Percentiles rank a stretch among this genome's conserved stretches.
phyloP scores from a whole-genome alignment of 2,797 vertebrate genomes.

The Myripristis jacobus region DNA sequence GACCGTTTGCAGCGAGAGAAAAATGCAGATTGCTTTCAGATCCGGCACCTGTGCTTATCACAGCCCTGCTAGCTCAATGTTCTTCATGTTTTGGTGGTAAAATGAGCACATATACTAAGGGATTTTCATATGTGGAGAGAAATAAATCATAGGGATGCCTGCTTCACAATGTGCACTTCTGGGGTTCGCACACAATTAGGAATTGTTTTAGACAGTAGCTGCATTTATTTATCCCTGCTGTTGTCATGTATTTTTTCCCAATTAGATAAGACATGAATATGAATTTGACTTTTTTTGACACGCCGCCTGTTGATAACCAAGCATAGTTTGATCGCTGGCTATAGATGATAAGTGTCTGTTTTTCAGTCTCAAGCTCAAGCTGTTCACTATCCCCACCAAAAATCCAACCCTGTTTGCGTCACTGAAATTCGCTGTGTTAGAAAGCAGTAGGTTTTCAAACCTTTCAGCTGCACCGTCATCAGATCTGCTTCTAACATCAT shows the following conservation, averaged over 20 bases:
- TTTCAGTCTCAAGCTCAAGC: too few species aligned
- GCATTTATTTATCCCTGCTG: neutral
- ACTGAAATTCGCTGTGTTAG: too few species aligned
- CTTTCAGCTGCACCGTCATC: too few species aligned
- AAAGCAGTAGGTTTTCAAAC: too few species aligned
- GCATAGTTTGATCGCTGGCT: too few species aligned
- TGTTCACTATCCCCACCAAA: too few species aligned
- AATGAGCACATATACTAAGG: neutral
- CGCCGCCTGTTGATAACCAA: too few species aligned
- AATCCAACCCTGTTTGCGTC: too few species aligned
- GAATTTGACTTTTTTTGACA: too few species aligned
- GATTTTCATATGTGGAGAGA: neutral
- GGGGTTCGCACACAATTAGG: neutral
- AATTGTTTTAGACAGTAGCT: neutral
- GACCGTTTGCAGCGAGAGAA: constrained; percentile 27
- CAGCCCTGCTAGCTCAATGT: constrained; percentile 6
- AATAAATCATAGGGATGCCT: neutral
- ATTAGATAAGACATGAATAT: neutral
- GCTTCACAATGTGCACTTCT: neutral
- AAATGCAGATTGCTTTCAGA: constrained; percentile 15
- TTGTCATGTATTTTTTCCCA: neutral
- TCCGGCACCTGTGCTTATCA: constrained; percentile 26
- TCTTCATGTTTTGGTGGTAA: constrained; percentile 8
- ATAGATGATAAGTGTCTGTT: too few species aligned
- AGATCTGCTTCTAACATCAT: too few species aligned